Base-by-base conservation (phyloP, 2,113 vertebrate species). In the Nycticebus coucang region DNA sequence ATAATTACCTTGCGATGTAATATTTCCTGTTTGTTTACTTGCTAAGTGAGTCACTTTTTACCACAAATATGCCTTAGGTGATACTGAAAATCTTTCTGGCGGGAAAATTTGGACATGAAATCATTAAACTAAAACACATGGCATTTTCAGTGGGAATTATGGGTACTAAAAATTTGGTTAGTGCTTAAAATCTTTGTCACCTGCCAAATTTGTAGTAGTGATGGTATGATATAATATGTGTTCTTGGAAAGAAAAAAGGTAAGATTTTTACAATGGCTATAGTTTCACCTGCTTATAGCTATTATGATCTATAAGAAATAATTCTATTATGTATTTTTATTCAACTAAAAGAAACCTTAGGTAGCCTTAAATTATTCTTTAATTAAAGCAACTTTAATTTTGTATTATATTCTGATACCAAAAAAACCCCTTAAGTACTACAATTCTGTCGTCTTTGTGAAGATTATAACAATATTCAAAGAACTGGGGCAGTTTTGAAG, bases 1-100 rank as follows among this genome's bases (percentile, higher is more conserved):
- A 93, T 97, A 98, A 98, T 98, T 98, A 98, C 95, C 95, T 98
- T 98, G 97, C 97, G 98, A 97, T 62, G 93, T 96, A 98, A 93
- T 95, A 97, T 98, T 98, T 98, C 0, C 0, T 95, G 75, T 80
- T 95, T 94, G 96, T 98, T 96, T 97, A 84, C 95, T 94, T 97
- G 60, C 86, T 98, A 94, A 97, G 60, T 97, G 97, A 98, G 88
- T 95, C 93, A 97, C 74, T 96, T 98, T 96, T 96, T 97, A 96
- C 77, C 97, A 96, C 97, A 97, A 93, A 91, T 97, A 66, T 0
- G 0, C 93, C 96, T 95, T 97, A 89, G 92, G 97, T 98, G 97
- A 97, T 85, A 37, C 69, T 74, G 84, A 57, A 82, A 98, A 84
- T 75, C 95, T 97, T 97, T 97, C 97, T 98, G 30, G 41, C 94